phyloP scores from a whole-genome alignment of 2,113 vertebrate species.

The Noturus placidus region DNA sequence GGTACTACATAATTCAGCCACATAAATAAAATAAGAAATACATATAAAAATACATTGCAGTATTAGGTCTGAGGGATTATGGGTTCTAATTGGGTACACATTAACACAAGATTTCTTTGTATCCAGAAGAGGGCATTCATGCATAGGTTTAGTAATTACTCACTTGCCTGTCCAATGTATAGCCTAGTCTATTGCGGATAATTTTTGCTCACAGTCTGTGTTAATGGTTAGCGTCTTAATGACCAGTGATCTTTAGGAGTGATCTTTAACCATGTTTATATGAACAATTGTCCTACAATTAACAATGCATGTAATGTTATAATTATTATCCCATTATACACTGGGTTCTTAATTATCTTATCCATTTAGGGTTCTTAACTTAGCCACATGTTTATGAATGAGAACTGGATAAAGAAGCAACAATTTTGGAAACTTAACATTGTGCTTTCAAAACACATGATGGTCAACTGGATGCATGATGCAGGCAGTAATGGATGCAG shows the following conservation, averaged over 20 bases:
- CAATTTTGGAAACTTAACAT: neutral
- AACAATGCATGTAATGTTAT: neutral
- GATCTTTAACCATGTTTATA: conserved; percentile 1
- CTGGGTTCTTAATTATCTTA: neutral
- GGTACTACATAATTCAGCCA: neutral
- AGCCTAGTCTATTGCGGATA: neutral
- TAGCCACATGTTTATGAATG: conserved; percentile 16
- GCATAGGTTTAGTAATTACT: conserved; percentile 35
- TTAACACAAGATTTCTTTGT: conserved; percentile 4
- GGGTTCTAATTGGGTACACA: neutral
- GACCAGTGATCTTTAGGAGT: neutral
- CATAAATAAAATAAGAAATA: neutral
- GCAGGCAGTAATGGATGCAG: neutral
- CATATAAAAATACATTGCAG: neutral
- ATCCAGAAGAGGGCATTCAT: conserved; percentile 66
- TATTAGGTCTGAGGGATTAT: neutral
- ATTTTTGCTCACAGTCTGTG: neutral
- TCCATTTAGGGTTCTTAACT: neutral
- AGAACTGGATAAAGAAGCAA: neutral
- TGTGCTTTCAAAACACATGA: neutral
- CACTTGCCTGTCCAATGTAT: conserved; percentile 13
- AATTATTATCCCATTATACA: neutral
- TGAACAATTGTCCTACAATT: neutral
- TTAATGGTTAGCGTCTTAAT: neutral
- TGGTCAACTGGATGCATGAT: neutral